Evolutionary conservation across 2,797 vertebrate species (phyloP).

Genomic region (Melanotaenia nigrans): DNA sequence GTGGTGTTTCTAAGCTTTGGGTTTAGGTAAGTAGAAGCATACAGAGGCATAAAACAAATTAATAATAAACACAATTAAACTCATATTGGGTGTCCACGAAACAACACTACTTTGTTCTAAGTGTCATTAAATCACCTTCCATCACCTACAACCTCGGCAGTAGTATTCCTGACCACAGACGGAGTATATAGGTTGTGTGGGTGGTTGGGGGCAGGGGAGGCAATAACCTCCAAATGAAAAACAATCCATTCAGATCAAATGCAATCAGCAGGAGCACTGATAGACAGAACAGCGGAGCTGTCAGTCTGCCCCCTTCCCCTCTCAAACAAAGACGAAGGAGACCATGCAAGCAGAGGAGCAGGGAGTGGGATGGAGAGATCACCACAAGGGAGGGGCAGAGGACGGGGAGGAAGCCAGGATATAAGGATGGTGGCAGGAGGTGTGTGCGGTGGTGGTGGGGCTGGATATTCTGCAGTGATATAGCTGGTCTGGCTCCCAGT

Average conservation of each 20-base stretch:
- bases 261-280: slow-evolving; percentile 75
- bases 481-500: slow-evolving; percentile 87
- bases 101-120: slow-evolving; percentile 20
- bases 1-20: slow-evolving; percentile 10
- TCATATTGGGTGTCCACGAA: slow-evolving; percentile 41
- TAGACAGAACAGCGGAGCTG: slow-evolving; percentile 68
- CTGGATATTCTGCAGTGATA: slow-evolving; percentile 85
- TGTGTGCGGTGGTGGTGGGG: slow-evolving; percentile 70
- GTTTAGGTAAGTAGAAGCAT: slow-evolving; percentile 1
- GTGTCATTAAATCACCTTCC: slow-evolving; percentile 48
- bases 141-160: slow-evolving; percentile 49
- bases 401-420: slow-evolving; percentile 71
- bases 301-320: slow-evolving; percentile 58
- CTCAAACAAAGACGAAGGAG: slow-evolving; percentile 71
- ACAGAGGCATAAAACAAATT: slow-evolving; percentile 16
- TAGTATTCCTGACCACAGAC: slow-evolving; percentile 46
- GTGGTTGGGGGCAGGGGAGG: slow-evolving; percentile 63
- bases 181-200: slow-evolving; percentile 15
- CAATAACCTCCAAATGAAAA: slow-evolving; percentile 83
- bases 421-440: slow-evolving; percentile 72
- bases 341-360: slow-evolving; percentile 30
- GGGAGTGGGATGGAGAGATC: slow-evolving; percentile 67
- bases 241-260: slow-evolving; percentile 84
- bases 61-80: slow-evolving; percentile 15
- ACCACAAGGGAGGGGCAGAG: slow-evolving; percentile 64